These are phyloP conservation scores for Acyrthosiphon pisum DNA, from an alignment of 1,140 invertebrate genomes.

Conservation along the genomic window DNA sequence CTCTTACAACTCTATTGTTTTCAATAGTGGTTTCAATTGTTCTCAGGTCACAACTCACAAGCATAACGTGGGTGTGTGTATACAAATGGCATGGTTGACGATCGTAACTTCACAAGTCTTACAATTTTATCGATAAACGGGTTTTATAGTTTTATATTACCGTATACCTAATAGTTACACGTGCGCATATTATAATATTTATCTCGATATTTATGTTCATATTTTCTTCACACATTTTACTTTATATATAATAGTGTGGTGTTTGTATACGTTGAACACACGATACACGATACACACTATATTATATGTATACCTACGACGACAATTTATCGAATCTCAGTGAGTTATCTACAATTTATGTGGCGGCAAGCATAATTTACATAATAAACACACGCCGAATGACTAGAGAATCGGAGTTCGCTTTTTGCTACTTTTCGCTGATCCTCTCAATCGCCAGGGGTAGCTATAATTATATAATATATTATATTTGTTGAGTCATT, in stretches of 20 bases:
- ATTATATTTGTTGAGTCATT: background rate
- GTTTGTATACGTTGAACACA: background rate
- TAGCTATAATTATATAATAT: background rate
- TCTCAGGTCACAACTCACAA: background rate
- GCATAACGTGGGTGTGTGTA: background rate
- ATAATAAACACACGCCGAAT: no score
- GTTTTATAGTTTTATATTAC: background rate
- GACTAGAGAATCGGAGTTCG: background rate
- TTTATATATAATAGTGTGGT: background rate
- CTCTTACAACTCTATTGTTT: background rate
- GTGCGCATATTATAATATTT: background rate
- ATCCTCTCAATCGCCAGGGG: background rate
- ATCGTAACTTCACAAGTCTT: background rate
- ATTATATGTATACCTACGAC: background rate
- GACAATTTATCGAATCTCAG: background rate
- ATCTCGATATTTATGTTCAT: background rate
- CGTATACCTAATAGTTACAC: background rate
- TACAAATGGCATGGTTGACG: background rate
- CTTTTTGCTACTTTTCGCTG: background rate
- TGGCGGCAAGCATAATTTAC: no score
- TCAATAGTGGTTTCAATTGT: slow-evolving; percentile 32
- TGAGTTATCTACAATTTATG: background rate
- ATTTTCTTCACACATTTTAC: background rate
- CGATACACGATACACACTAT: background rate
- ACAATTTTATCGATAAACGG: slow-evolving; percentile 15